Base-by-base conservation (phyloP, 2,888 invertebrate species). In the Electrophaes corylata region DNA sequence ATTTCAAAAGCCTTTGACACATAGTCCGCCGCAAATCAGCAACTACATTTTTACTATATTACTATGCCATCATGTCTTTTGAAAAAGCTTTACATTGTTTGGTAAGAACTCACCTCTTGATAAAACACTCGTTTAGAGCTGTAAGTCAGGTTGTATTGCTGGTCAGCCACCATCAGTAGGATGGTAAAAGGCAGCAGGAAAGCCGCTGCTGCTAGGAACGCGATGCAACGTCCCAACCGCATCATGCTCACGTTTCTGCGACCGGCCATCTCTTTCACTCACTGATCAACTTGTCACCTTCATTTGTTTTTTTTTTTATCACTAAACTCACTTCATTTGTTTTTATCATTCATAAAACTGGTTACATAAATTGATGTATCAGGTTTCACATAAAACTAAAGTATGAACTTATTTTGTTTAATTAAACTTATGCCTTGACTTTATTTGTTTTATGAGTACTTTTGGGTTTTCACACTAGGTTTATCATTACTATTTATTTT, bases 151-250 rank as follows among this genome's bases (percentile, higher is more conserved):
- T 93, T 91, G 85, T 93, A 92, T 74, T 93, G 93, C 72, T 93
- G 93, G 67, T 94, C 94, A 3, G 93, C 93, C 12, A 93, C 93
- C 82, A 94, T 93, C 62, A 94, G 83, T 44, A 94, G 82, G 10
- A 94, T 93, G 58, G 94, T 88, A 76, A 94, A 87, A 1, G 94
- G 93, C 6, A 94, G 91, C 18, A 94, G 86, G 64, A 94, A 92
- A 52, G 94, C 93, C 0, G 93, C 92, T 1, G 93, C 93, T 12
- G 93, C 93, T 58, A 94, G 89, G 75, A 93, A 94, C 1, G 94
- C 91, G 50, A 93, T 91, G 68, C 94, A 94, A 70, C 93, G 83
- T 46, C 93, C 88, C 19, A 93, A 76, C 39, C 93, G 84, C 81
- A 92, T 86, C 79, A 91, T 86, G 69, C 91, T 90, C 61, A 89